phyloP scores from a whole-genome alignment of 2,113 vertebrate species.

The Upupa epops region DNA sequence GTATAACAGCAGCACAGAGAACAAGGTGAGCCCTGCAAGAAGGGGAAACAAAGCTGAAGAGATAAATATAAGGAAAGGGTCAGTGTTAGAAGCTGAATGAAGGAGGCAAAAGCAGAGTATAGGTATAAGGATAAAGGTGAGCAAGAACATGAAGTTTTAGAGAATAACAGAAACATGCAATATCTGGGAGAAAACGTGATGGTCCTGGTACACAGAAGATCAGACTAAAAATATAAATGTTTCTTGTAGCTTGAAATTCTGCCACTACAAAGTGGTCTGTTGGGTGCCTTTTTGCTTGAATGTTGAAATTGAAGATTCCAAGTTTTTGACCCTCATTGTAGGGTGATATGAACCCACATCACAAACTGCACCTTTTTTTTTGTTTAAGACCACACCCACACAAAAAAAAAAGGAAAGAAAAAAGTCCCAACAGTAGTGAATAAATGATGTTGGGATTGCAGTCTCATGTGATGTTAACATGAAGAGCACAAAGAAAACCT shows the following conservation, averaged over 20 bases:
- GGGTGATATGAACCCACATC: not conserved
- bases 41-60: not conserved
- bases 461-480: not conserved
- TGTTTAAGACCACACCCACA: not conserved
- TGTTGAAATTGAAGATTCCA: not conserved
- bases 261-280: not conserved
- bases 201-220: not conserved
- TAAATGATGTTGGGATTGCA: not conserved
- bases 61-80: not conserved
- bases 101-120: not conserved
- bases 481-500: not conserved
- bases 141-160: not conserved
- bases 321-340: not conserved
- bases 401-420: not conserved
- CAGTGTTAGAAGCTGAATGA: not conserved
- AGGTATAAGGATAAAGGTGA: not conserved
- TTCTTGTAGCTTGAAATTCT: not conserved
- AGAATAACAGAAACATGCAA: not conserved
- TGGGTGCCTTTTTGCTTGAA: not conserved
- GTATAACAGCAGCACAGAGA: not conserved
- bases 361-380: not conserved
- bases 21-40: not conserved
- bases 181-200: not conserved
- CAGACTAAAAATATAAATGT: not conserved
- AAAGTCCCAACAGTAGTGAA: not conserved